Conservation (phyloP, 2,888 invertebrate genomes). For the Lepidochrysops patricia region DNA sequence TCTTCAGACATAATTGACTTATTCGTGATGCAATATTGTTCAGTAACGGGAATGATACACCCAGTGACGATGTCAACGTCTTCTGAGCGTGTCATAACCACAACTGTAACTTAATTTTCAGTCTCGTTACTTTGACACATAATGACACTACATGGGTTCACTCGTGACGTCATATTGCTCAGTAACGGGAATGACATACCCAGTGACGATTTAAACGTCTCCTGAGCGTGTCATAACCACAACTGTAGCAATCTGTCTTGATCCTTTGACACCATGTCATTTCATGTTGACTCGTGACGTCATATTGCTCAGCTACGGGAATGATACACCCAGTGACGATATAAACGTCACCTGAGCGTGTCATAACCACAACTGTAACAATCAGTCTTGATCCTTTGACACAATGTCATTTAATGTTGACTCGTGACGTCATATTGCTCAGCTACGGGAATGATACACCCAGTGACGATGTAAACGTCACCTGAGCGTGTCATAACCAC, state of each 20-base stretch:
- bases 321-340: constrained; percentile 13
- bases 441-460: constrained; percentile 24
- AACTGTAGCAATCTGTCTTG: neutral
- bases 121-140: neutral
- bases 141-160: no score
- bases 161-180: neutral
- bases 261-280: no score
- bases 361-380: neutral
- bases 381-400: neutral
- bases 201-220: constrained; percentile 25
- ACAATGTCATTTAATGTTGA: neutral
- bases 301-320: no score
- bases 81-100: neutral
- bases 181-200: constrained; percentile 24
- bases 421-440: neutral
- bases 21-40: no score
- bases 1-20: no score
- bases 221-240: neutral
- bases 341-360: constrained; percentile 6
- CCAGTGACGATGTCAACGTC: constrained; percentile 16
- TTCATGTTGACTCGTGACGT: no score
- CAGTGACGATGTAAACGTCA: constrained; percentile 25
- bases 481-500: neutral
- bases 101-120: neutral
- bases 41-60: neutral